These are phyloP conservation scores for Hydractinia symbiolongicarpus DNA, from an alignment of 30 jellyfish, hydroid and myxozoan species.

Conservation along the genomic window DNA sequence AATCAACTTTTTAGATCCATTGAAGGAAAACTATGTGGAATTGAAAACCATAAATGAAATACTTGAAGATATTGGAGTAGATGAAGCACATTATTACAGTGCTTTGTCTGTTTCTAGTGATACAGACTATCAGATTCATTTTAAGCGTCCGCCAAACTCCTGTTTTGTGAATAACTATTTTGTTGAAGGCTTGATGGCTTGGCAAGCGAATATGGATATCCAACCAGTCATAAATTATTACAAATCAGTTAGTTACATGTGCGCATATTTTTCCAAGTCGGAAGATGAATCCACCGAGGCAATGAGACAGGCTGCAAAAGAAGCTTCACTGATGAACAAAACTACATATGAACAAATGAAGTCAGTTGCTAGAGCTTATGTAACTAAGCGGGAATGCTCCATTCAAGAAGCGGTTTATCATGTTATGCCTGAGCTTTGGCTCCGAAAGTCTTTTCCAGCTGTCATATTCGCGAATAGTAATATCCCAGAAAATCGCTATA, in stretches of 20 bases:
- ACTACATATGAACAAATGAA: not conserved
- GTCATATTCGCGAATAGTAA: slow-evolving; percentile 5
- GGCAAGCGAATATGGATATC: too few species aligned
- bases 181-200: too few species aligned
- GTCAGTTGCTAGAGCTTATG: not conserved
- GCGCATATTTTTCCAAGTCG: not conserved
- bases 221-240: not conserved
- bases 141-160: too few species aligned
- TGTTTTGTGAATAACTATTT: too few species aligned
- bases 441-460: not conserved
- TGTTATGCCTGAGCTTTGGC: not conserved
- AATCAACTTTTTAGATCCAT: not conserved
- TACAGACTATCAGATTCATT: not conserved
- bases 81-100: not conserved
- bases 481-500: slow-evolving; percentile 9
- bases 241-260: not conserved
- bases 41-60: not conserved
- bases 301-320: slow-evolving; percentile 8
- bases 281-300: slow-evolving; percentile 8
- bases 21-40: not conserved
- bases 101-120: not conserved
- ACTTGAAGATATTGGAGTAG: not conserved
- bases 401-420: not conserved
- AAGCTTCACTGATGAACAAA: not conserved
- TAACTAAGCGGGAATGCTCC: not conserved